phyloP scores from a whole-genome alignment of 2,888 invertebrate genomes.

The Cephus rjabovi region DNA sequence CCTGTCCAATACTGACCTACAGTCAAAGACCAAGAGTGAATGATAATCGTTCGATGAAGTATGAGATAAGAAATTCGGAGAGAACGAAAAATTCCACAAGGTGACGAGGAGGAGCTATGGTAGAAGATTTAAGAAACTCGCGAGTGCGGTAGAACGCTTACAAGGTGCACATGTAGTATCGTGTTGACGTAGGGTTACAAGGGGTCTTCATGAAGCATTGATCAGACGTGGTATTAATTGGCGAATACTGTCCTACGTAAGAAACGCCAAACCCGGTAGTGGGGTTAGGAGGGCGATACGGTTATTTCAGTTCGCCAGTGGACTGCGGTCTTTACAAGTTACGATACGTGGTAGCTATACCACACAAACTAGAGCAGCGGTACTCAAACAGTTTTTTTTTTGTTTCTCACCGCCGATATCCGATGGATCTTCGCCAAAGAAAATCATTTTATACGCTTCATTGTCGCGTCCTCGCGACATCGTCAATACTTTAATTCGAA shows the following conservation, averaged over 20 bases:
- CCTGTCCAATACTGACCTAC: neutral
- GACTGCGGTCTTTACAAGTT: conserved; percentile 29
- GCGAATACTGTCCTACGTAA: neutral
- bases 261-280: conserved; percentile 18
- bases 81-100: neutral
- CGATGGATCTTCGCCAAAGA: neutral
- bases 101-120: neutral
- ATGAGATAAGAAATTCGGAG: neutral
- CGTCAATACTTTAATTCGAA: neutral
- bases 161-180: neutral
- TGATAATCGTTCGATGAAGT: neutral
- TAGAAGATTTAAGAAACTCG: neutral
- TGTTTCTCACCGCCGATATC: neutral
- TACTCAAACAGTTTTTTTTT: neutral
- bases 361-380: conserved; percentile 34
- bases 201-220: neutral
- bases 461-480: conserved; percentile 19
- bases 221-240: neutral
- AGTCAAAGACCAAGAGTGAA: neutral
- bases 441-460: neutral
- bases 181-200: neutral
- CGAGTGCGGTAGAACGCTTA: neutral
- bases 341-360: conserved; percentile 26
- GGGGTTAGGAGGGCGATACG: conserved; percentile 39
- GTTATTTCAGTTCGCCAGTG: conserved; percentile 44